Conservation (phyloP, 2,888 invertebrate species). For the Mechanitis messenoides region DNA sequence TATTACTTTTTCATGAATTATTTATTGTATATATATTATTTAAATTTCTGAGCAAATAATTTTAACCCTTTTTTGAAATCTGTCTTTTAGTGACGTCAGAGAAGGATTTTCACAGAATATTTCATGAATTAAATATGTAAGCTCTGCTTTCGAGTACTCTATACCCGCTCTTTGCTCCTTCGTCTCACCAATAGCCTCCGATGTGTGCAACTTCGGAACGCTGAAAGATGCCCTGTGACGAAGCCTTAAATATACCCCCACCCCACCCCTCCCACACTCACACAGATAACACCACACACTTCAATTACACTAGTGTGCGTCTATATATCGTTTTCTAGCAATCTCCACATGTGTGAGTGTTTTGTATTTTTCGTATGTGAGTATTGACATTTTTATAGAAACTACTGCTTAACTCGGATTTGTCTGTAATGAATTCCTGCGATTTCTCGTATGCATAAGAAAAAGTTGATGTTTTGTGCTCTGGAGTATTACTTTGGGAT, state of each 20-base stretch:
- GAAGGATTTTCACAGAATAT: too few species aligned
- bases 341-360: conserved; percentile 37
- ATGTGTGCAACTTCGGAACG: conserved; percentile 73
- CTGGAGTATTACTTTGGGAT: not conserved
- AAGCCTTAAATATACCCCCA: conserved; percentile 66
- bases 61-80: too few species aligned
- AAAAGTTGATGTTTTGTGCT: not conserved
- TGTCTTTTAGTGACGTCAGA: too few species aligned
- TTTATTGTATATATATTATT: too few species aligned
- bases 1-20: too few species aligned
- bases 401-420: conserved; percentile 41
- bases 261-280: conserved; percentile 36
- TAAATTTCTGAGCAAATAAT: too few species aligned
- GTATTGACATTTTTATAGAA: conserved; percentile 76
- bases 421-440: conserved; percentile 28
- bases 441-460: conserved; percentile 16
- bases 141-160: conserved; percentile 41
- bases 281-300: conserved; percentile 54
- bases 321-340: conserved; percentile 46
- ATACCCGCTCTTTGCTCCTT: conserved; percentile 66
- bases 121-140: too few species aligned
- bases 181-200: conserved; percentile 71
- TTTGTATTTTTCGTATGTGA: conserved; percentile 46
- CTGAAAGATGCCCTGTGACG: conserved; percentile 75
- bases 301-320: conserved; percentile 26